Evolutionary conservation across 2,888 invertebrate species (phyloP), one percentile per base, ranked within the genome.

Genomic region (Aromia moschata): DNA sequence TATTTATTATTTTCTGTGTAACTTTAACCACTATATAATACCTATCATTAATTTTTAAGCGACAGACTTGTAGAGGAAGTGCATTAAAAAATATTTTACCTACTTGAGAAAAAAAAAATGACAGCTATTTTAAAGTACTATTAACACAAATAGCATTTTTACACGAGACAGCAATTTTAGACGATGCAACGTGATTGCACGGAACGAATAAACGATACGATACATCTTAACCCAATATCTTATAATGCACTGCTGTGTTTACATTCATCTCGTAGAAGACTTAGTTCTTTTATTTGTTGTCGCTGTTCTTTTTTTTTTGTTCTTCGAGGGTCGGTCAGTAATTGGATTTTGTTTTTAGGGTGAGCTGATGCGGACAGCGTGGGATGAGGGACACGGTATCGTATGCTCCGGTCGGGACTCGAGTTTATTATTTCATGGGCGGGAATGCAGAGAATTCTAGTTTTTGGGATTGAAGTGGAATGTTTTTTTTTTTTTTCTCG

Each of bases 1-100:
- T 52, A 52, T 52, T n/a, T 52, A 37, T 31, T 41, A n/a, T 52
- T 49, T 52, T 52, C 52, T 52, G 52, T 52, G 52, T 52, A 52
- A 52, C 51, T 52, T 52, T 52, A 52, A 52, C 52, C 4, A 41
- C 52, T 52, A 25, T 25, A 5, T 25, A n/a, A n/a, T 25, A 49
- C 38, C 38, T 49, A 33, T 52, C n/a, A n/a, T 45, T 52, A 52
- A 52, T 40, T 52, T 51, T 33, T 37, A 51, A 31, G 52, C 52
- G 41, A 41, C 52, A 52, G 41, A 40, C 31, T 51, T 11, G 30
- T 40, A 52, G 38, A 49, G 38, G n/a, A 52, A 41, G 52, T 52
- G 52, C 52, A 52, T 52, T 52, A 52, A 52, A 52, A 52, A 41
- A 52, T 52, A 52, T 52, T 52, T 33, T 25, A 41, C 15, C 40